Base-by-base conservation (phyloP, 2,113 vertebrate species). In the Madoqua kirkii region DNA sequence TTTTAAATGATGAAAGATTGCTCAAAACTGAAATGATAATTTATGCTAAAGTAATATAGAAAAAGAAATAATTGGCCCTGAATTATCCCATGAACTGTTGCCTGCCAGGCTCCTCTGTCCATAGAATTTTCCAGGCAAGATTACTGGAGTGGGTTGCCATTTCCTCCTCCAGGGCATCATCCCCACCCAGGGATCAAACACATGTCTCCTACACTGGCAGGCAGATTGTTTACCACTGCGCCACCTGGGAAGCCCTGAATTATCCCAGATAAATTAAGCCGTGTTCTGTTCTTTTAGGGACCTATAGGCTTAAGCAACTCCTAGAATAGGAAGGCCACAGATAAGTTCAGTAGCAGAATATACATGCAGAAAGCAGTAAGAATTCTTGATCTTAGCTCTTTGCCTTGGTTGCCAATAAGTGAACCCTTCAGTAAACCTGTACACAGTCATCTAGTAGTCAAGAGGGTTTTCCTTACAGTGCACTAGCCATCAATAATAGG, bases 321-420 rank as follows among this genome's bases (percentile, higher is more conserved):
- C 36, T 81, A 64, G 85, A 93, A 71, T 74, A 91, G 62, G 25
- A 64, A 87, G 36, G 93, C 40, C 43, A 23, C 93, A 84, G 95
- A n/a, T 87, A 96, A 92, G 50, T 90, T 57, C 64, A 87, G 45
- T 64, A 60, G 78, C 78, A 92, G 84, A 95, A 76, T 57, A 71
- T 90, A 27, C 43, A 87, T 84, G 52, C 67, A 92, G 59, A 91
- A 92, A 29, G 50, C 79, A 92, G 15, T 96, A 83, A 94, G 21
- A 81, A 50, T 89, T 90, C 54, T 97, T 92, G 62, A 25, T 59
- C 54, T 94, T 94, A 92, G 62, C 64, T 96, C 40, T 86, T 92
- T 74, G 52, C 57, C 52, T 95, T 82, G 54, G 87, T 87, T 81
- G n/a, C 50, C 84, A 62, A 82, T 96, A 36, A 60, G 40, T 92